Conservation (phyloP, 2,888 invertebrate species). For the Sphinx pinastri region DNA sequence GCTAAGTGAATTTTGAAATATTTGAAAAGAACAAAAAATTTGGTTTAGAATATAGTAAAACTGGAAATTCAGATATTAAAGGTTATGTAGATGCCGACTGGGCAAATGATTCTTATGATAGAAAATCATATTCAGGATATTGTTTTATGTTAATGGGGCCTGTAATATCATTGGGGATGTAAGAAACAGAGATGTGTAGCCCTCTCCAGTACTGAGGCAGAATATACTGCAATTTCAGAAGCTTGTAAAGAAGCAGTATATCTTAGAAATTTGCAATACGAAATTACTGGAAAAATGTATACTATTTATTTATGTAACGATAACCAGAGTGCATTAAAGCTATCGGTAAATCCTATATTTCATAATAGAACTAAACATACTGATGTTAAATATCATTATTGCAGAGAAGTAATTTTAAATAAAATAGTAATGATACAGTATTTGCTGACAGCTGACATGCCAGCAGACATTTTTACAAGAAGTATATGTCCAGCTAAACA, state of each 20-base stretch:
- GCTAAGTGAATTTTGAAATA: not conserved
- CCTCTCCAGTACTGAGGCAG: not conserved
- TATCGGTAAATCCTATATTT: too few species aligned
- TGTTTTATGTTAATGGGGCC: not conserved
- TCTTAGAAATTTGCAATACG: not conserved
- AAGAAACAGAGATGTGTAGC: not conserved
- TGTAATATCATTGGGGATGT: not conserved
- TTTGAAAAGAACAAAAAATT: not conserved
- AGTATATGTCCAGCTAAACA: too few species aligned
- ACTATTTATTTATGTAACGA: not conserved
- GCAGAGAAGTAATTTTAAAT: too few species aligned
- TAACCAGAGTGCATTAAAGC: not conserved
- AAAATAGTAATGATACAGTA: too few species aligned
- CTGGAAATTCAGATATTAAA: not conserved
- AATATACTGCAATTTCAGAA: not conserved
- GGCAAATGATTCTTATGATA: not conserved
- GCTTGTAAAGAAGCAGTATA: not conserved
- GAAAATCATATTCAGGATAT: conserved; percentile 1
- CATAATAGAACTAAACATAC: too few species aligned
- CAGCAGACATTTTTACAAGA: too few species aligned
- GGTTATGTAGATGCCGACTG: conserved; percentile 1
- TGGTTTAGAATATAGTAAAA: not conserved
- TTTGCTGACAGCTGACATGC: too few species aligned
- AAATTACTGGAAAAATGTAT: not conserved
- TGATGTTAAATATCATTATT: too few species aligned